A percentile compares a stretch with the other conserved stretches of the same genome.
These are phyloP conservation scores for Heliothis virescens DNA, from an alignment of 1,140 invertebrate genomes.

Conservation along the genomic window DNA sequence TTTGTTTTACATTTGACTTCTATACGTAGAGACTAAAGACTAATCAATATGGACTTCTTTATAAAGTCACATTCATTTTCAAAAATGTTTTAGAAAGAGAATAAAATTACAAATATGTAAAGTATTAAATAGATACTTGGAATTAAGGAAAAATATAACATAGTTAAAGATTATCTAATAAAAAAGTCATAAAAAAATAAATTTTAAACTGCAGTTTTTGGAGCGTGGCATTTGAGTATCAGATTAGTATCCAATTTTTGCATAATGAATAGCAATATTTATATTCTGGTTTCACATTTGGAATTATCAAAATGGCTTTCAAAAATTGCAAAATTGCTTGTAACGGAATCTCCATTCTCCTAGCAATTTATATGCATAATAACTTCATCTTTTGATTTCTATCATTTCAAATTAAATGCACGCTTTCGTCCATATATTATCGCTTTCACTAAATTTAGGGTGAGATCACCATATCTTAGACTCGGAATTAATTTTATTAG, in stretches of 20 bases:
- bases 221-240: too few relatives aligned
- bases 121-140: too few relatives aligned
- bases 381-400: conserved; percentile 30
- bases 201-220: too few relatives aligned
- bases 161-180: too few relatives aligned
- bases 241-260: not conserved
- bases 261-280: not conserved
- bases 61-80: too few relatives aligned
- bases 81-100: too few relatives aligned
- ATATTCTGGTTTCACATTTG: not conserved
- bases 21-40: too few relatives aligned
- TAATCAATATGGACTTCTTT: too few relatives aligned
- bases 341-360: not conserved
- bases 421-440: conserved; percentile 31
- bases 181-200: too few relatives aligned
- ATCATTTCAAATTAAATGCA: conserved; percentile 3
- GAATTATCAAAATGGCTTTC: not conserved
- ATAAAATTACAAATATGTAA: too few relatives aligned
- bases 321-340: not conserved
- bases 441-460: conserved; percentile 39
- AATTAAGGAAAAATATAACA: too few relatives aligned
- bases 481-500: conserved; percentile 18
- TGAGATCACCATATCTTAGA: conserved; percentile 22
- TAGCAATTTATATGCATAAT: conserved; percentile 19
- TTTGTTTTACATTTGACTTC: too few relatives aligned